phyloP scores from a whole-genome alignment of 2,888 invertebrate genomes.

The Drepanosiphum platanoidis region DNA sequence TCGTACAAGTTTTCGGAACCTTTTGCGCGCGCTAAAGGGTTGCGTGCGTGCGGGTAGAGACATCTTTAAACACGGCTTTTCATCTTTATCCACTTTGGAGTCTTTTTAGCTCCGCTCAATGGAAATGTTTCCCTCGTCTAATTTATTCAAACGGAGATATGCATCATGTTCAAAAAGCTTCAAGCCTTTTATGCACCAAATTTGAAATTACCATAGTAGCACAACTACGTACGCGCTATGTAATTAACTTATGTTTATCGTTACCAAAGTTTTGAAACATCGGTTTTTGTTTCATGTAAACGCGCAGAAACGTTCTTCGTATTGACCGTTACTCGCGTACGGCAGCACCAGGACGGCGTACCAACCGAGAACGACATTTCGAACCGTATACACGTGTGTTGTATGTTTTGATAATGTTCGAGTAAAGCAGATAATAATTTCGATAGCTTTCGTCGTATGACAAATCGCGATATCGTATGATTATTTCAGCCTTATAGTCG shows the following conservation, averaged over 20 bases:
- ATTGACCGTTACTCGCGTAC: background rate
- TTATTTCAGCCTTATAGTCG: no score
- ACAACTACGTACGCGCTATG: slow-evolving; percentile 14
- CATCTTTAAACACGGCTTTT: slow-evolving; percentile 51
- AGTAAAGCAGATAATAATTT: no score
- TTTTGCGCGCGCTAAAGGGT: slow-evolving; percentile 28
- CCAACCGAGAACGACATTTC: background rate
- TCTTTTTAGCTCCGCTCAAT: slow-evolving; percentile 23
- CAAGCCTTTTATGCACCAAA: slow-evolving; percentile 34
- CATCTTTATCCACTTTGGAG: slow-evolving; percentile 45
- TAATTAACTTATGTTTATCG: slow-evolving; percentile 57
- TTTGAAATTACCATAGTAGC: slow-evolving; percentile 14
- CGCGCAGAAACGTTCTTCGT: background rate
- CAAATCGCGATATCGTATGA: no score
- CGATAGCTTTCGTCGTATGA: no score
- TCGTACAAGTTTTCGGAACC: slow-evolving; percentile 39
- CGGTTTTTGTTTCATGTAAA: slow-evolving; percentile 34
- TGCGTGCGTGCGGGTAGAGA: background rate
- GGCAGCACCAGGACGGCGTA: background rate
- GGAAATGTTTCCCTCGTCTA: slow-evolving; percentile 24
- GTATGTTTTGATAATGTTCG: background rate
- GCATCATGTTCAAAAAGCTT: slow-evolving; percentile 19
- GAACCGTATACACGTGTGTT: background rate
- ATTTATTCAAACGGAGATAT: slow-evolving; percentile 35
- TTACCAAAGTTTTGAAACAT: slow-evolving; percentile 35